Conservation (phyloP, 2,113 vertebrate genomes). For the Rhineura floridana region DNA sequence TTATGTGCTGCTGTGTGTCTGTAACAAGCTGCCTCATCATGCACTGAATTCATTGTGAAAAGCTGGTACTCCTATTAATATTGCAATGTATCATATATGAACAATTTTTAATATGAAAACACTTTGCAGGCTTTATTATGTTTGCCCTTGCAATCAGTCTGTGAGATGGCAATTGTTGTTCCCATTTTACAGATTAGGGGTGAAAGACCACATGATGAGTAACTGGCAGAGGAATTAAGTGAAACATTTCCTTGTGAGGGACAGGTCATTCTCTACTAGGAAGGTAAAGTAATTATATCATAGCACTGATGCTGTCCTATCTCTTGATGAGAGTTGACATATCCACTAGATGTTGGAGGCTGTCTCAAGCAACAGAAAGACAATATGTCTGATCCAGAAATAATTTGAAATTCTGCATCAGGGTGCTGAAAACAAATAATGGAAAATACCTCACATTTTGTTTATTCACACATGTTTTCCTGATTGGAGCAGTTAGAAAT, state of each 20-base stretch:
- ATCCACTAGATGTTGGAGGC: not conserved
- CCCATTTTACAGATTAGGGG: not conserved
- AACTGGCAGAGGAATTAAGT: not conserved
- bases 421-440: not conserved
- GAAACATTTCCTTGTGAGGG: not conserved
- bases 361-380: not conserved
- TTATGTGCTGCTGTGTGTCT: slow-evolving; percentile 44
- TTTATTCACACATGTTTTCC: not conserved
- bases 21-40: not conserved
- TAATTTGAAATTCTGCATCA: not conserved
- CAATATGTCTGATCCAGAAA: not conserved
- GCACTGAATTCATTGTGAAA: not conserved
- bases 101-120: not conserved
- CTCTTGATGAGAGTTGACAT: not conserved
- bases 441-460: not conserved
- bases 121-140: not conserved
- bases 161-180: not conserved
- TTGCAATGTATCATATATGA: not conserved
- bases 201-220: not conserved
- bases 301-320: not conserved
- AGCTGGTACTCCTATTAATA: not conserved
- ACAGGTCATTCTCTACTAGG: not conserved
- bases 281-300: not conserved
- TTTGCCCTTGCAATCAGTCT: not conserved
- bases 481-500: not conserved